Evolutionary conservation across 2,113 vertebrate species (phyloP), one percentile per base, ranked within the genome.

Genomic region (Mohoua ochrocephala): DNA sequence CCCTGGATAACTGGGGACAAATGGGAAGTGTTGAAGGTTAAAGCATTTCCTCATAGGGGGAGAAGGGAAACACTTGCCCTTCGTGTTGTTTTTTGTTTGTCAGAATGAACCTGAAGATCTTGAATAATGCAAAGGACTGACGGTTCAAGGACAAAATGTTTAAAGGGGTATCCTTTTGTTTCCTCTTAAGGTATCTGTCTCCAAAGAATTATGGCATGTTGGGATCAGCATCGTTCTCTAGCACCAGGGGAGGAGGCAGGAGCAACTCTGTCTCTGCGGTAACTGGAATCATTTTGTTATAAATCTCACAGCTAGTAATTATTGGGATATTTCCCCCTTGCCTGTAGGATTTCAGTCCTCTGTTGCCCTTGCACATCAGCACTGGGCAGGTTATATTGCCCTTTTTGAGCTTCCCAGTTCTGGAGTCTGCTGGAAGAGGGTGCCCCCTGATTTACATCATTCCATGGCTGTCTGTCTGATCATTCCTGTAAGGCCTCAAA

Each of bases 151-250:
- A 41, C 37, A 50, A 45, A 53, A 47, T 15, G 4, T 70, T 84
- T 53, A 9, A 37, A 86, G 28, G 15, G 18, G 9, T 61, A 8
- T 54, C 15, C 4, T 24, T 52, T 64, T 61, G 12, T 71, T 50
- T 21, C 6, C 17, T 47, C 83, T 96, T 44, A 84, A 98, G 98
- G 88, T 98, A 98, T 89, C 89, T 98, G 56, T 98, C 97, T 89
- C 97, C 98, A 87, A 98, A 97, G 53, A 89, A 61, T 64, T 86
- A 15, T 2, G 56, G 42, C 67, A 11, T 30, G 0, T 75, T 79
- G 45, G 61, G 33, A 70, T 81, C 95, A 78, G n/a, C 75, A 21
- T 94, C 53, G 1, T 78, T 70, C 45, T 86, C 63, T 20, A 42
- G 94, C 82, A 19, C 52, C 89, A 42, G 56, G 54, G 63, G 78